A percentile compares a stretch with the other conserved stretches of the same genome.
Conservation (phyloP, 1,140 invertebrate species). For the Zaprionus capensis region DNA sequence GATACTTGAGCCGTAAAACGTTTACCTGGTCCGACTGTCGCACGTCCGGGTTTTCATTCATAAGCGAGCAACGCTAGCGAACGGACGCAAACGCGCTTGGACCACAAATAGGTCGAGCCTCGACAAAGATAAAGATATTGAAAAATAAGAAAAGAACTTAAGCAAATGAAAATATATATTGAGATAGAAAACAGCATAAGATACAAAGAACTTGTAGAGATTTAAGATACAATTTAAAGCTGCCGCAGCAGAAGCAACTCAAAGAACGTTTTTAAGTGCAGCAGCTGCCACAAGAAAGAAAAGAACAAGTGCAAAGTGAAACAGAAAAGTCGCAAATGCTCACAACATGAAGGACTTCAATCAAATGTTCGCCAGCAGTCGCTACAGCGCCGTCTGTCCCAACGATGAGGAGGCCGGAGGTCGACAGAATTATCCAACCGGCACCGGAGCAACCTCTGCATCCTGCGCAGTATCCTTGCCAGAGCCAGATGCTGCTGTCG, state of each 20-base stretch:
- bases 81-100: slow-evolving; percentile 64
- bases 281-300: slow-evolving; percentile 11
- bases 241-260: slow-evolving; percentile 50
- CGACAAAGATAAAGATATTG: slow-evolving; percentile 3
- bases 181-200: neutral
- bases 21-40: slow-evolving; percentile 64
- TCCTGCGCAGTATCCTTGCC: slow-evolving; percentile 19
- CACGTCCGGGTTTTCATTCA: slow-evolving; percentile 75
- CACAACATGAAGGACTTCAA: slow-evolving; percentile 76
- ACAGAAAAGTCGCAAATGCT: slow-evolving; percentile 12
- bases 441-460: neutral
- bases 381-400: slow-evolving; percentile 73
- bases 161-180: neutral
- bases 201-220: slow-evolving; percentile 1
- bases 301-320: slow-evolving; percentile 14
- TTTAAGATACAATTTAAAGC: slow-evolving; percentile 25
- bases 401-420: slow-evolving; percentile 56
- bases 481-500: slow-evolving; percentile 33
- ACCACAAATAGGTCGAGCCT: slow-evolving; percentile 16
- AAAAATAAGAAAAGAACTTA: neutral
- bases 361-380: slow-evolving; percentile 69
- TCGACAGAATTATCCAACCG: neutral
- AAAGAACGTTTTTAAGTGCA: slow-evolving; percentile 67
- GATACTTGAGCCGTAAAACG: slow-evolving; percentile 55
- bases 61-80: slow-evolving; percentile 78